Percentiles rank a stretch among this genome's conserved stretches.
Evolutionary conservation across 2,888 invertebrate genomes (phyloP).

Genomic region (Vanessa cardui): DNA sequence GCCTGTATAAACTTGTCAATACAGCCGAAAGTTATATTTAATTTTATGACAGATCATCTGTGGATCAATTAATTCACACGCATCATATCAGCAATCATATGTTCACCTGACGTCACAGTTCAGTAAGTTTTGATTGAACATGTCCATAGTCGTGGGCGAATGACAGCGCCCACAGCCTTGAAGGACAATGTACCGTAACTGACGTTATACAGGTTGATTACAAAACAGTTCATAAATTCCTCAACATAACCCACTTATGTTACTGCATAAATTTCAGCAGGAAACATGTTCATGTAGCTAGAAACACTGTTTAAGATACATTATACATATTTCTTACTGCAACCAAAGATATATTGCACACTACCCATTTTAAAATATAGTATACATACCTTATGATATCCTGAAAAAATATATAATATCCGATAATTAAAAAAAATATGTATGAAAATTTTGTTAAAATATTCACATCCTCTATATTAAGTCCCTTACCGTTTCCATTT

Average conservation of each 20-base stretch:
- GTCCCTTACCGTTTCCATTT: constrained; percentile 66
- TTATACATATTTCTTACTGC: constrained; percentile 11
- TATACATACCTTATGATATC: no score
- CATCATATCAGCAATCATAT: neutral
- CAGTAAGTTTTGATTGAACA: constrained; percentile 41
- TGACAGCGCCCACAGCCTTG: constrained; percentile 72
- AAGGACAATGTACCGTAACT: constrained; percentile 79
- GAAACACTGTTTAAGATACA: neutral
- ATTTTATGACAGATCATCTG: neutral
- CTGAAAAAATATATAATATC: no score
- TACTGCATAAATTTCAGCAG: neutral
- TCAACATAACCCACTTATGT: neutral
- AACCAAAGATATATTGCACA: neutral
- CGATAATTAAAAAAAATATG: neutral
- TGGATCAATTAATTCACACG: no score
- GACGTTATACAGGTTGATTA: constrained; percentile 22
- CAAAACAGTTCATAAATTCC: constrained; percentile 45
- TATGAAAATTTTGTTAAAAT: neutral
- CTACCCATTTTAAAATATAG: no score
- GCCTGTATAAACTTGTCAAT: neutral
- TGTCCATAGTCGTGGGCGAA: constrained; percentile 66
- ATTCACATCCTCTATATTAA: constrained; percentile 50
- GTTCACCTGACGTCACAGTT: constrained; percentile 1
- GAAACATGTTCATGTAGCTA: neutral
- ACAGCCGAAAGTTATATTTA: neutral